A percentile compares a stretch with the other conserved stretches of the same genome.
Conservation (phyloP, 2,888 invertebrate species). For the Lycia hirtaria region DNA sequence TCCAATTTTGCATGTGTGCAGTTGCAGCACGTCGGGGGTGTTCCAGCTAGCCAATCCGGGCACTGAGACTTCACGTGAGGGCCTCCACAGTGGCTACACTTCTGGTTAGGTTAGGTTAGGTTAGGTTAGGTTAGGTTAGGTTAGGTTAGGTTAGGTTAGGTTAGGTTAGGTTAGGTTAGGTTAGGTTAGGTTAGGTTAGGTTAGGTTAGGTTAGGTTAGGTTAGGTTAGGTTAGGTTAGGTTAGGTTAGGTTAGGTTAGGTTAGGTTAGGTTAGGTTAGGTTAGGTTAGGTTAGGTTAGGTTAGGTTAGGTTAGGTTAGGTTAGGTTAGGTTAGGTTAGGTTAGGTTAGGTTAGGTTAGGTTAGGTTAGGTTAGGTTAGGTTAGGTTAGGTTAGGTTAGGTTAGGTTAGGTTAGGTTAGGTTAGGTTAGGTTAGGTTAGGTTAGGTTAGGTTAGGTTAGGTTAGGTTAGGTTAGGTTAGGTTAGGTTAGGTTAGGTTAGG, state of each 20-base stretch:
- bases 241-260: slow-evolving; percentile 12
- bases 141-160: slow-evolving; percentile 45
- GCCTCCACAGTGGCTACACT: slow-evolving; percentile 27
- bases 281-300: slow-evolving; percentile 15
- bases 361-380: slow-evolving; percentile 39
- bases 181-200: slow-evolving; percentile 42
- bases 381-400: slow-evolving; percentile 41
- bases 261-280: slow-evolving; percentile 16
- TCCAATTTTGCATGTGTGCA: too few species aligned
- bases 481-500: slow-evolving; percentile 10
- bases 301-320: slow-evolving; percentile 21
- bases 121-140: slow-evolving; percentile 43
- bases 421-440: slow-evolving; percentile 15
- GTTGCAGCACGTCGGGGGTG: too few species aligned
- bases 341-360: slow-evolving; percentile 37
- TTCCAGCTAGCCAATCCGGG: slow-evolving; percentile 33
- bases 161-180: slow-evolving; percentile 41
- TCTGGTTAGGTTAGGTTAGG: slow-evolving; percentile 40
- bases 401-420: slow-evolving; percentile 31
- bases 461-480: slow-evolving; percentile 14
- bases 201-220: slow-evolving; percentile 44
- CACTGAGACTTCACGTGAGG: too few species aligned
- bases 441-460: slow-evolving; percentile 18
- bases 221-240: slow-evolving; percentile 35
- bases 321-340: slow-evolving; percentile 32